Percentiles rank a stretch among this genome's conserved stretches.
Conservation (phyloP, 1,140 invertebrate species). For the Calosoma granatense region DNA sequence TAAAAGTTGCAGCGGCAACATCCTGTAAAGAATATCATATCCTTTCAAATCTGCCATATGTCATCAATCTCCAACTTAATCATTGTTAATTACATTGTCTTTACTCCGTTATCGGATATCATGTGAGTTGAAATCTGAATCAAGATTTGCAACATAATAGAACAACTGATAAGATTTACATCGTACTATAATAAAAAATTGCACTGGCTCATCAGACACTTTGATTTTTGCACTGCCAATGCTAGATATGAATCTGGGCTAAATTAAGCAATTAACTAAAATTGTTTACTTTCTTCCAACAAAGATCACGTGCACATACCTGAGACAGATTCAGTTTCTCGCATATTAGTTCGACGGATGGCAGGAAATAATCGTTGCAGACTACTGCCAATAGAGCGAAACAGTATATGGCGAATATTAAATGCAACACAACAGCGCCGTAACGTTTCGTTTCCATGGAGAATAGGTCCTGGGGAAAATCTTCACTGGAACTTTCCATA, state of each 20-base stretch:
- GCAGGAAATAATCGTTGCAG: slow-evolving; percentile 79
- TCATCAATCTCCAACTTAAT: not conserved
- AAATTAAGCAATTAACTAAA: no score
- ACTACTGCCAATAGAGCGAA: slow-evolving; percentile 69
- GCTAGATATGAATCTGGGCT: no score
- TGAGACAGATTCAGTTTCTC: slow-evolving; percentile 57
- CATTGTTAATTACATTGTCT: not conserved
- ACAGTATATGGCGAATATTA: slow-evolving; percentile 66
- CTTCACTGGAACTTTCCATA: slow-evolving; percentile 26
- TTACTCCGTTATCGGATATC: no score
- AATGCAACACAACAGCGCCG: slow-evolving; percentile 63
- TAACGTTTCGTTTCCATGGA: slow-evolving; percentile 46
- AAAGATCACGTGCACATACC: slow-evolving; percentile 39
- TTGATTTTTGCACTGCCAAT: no score
- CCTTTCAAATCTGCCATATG: not conserved
- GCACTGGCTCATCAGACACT: no score
- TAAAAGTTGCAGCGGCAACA: slow-evolving; percentile 84
- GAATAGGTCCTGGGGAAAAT: slow-evolving; percentile 48
- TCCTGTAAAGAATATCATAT: slow-evolving; percentile 44
- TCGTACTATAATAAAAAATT: no score
- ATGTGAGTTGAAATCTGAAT: no score
- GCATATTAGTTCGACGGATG: slow-evolving; percentile 71
- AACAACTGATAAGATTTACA: no score
- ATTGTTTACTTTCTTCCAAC: no score
- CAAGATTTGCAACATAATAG: no score